Evolutionary conservation across 2,113 vertebrate species (phyloP), one percentile per base, ranked within the genome.

Genomic region (Macrotis lagotis): DNA sequence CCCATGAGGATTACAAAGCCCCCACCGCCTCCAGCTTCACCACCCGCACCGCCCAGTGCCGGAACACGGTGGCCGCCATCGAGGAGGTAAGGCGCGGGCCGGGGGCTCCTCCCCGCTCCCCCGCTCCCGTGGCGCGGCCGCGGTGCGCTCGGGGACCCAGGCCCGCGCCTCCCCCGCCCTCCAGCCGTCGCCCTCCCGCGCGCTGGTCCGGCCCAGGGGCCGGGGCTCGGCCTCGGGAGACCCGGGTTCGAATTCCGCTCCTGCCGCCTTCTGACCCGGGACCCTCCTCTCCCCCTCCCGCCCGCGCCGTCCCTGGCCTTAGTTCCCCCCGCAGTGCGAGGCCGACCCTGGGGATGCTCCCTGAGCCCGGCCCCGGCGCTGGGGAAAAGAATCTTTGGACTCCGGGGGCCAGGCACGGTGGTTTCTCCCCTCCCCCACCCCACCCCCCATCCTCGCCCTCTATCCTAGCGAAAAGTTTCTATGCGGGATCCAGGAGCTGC

Each of bases 11-110:
- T 98, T 99, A 99, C 98, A 99, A 99, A 98, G 99, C 99, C 51
- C 99, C 99, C 48, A 99, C 99, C 94, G 99, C 99, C 51, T 99
- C 99, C 96, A 99, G 98, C 98, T 99, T 99, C 99, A 99, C 98
- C 97, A 99, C 99, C 88, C 98, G 99, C 95, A 99, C 99, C 99
- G 97, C 97, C 95, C 99, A 99, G 98, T 99, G 99, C 98, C 98
- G 99, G 98, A 99, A 99, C 98, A 98, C 99, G 0, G 99, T 99
- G 98, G 97, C 99, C 24, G 99, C 98, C 89, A 99, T 99, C 98
- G 99, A 99, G 97, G 99, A 99, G 99, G 99, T 99, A 95, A 98
- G 98, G 74, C 44, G 97, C 66, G 51, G 88, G 93, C 48, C 66
- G 91, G 53, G 91, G 83, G 25, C 89, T n/a, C n/a, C n/a, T n/a